Conservation (phyloP, 1,140 invertebrate species). For the Camponotus vicinus region DNA sequence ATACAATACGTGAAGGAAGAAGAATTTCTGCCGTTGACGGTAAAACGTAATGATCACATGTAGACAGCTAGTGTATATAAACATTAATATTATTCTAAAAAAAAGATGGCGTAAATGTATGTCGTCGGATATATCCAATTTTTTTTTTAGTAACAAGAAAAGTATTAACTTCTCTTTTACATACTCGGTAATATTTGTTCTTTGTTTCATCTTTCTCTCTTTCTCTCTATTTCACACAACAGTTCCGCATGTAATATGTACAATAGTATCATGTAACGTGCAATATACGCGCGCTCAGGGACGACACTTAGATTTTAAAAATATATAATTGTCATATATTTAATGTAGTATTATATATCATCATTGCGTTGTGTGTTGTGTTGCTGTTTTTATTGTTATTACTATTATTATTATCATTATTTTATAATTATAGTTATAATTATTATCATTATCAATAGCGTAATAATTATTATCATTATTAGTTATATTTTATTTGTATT, state of each 20-base stretch:
- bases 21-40: constrained; percentile 5
- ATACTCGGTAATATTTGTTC: constrained; percentile 51
- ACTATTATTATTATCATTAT: constrained; percentile 73
- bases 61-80: constrained; percentile 75
- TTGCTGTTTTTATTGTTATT: constrained; percentile 74
- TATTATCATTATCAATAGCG: constrained; percentile 70
- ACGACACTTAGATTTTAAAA: constrained; percentile 87
- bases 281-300: constrained; percentile 80
- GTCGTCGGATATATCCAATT: constrained; percentile 65
- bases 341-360: constrained; percentile 84
- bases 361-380: constrained; percentile 62
- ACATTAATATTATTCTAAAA: constrained; percentile 76
- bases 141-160: constrained; percentile 68
- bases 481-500: constrained; percentile 70
- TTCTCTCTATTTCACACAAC: constrained; percentile 73
- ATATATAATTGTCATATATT: constrained; percentile 85
- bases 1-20: not conserved
- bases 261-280: constrained; percentile 79
- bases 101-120: constrained; percentile 71
- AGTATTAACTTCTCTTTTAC: constrained; percentile 38
- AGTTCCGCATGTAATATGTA: constrained; percentile 82
- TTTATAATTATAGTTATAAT: constrained; percentile 68
- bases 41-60: constrained; percentile 79
- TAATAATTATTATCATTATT: constrained; percentile 75
- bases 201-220: constrained; percentile 36